phyloP scores from a whole-genome alignment of 2,888 invertebrate genomes.

The Mesorhabditis sp. region DNA sequence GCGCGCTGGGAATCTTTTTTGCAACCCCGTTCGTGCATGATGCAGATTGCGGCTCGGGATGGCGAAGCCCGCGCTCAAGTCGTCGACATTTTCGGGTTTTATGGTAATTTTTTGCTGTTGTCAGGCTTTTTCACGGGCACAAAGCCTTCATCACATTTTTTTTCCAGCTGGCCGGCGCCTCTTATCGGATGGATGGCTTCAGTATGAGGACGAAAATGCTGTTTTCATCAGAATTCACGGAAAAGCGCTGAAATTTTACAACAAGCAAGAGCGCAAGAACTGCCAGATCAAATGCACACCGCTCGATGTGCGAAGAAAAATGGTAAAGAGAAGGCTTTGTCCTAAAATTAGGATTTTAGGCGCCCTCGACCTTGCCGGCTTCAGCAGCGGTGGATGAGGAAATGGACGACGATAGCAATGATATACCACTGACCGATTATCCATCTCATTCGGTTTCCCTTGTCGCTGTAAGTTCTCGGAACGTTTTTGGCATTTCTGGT shows the following conservation, averaged over 20 bases:
- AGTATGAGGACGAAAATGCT: slow-evolving; percentile 46
- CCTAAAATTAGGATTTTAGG: not conserved
- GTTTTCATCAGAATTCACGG: slow-evolving; percentile 50
- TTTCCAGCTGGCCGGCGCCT: slow-evolving; percentile 48
- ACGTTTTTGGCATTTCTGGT: slow-evolving; percentile 6
- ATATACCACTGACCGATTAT: not conserved
- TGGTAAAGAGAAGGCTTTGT: slow-evolving; percentile 19
- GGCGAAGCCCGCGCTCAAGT: slow-evolving; percentile 29
- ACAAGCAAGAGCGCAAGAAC: slow-evolving; percentile 35
- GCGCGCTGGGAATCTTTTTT: slow-evolving; percentile 23
- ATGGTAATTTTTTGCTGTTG: slow-evolving; percentile 19
- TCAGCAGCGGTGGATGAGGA: slow-evolving; percentile 20
- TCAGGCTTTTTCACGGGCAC: not conserved
- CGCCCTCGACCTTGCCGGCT: not conserved
- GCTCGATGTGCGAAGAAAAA: slow-evolving; percentile 46
- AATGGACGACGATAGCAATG: slow-evolving; percentile 21
- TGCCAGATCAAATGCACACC: slow-evolving; percentile 51
- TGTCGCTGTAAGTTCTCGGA: slow-evolving; percentile 15
- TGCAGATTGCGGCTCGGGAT: slow-evolving; percentile 22
- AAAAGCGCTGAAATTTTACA: slow-evolving; percentile 52
- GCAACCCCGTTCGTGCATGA: slow-evolving; percentile 23
- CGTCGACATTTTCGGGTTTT: slow-evolving; percentile 38
- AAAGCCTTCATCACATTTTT: not conserved
- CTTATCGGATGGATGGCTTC: slow-evolving; percentile 52
- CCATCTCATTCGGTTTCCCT: slow-evolving; percentile 16